Percentiles rank a stretch among this genome's conserved stretches.
Conservation (phyloP, 2,888 invertebrate species). For the Agrotis segetum region DNA sequence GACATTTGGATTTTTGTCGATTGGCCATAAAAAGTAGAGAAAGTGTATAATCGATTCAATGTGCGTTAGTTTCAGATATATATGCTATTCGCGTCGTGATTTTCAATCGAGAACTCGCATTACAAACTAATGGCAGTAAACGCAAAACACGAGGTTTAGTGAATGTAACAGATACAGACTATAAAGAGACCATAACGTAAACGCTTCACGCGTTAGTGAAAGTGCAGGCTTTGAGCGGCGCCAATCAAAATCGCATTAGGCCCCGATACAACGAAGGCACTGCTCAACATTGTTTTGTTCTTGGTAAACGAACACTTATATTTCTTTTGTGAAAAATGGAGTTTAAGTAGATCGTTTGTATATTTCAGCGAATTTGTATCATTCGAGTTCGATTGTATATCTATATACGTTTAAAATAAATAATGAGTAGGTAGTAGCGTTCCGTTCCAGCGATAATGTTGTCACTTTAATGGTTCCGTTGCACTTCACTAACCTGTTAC, state of each 20-base stretch:
- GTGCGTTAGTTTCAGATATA: slow-evolving; percentile 55
- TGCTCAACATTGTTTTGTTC: slow-evolving; percentile 67
- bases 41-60: slow-evolving; percentile 64
- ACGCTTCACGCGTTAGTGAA: slow-evolving; percentile 81
- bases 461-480: slow-evolving; percentile 46
- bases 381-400: neutral
- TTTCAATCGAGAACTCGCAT: slow-evolving; percentile 64
- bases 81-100: slow-evolving; percentile 62
- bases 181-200: slow-evolving; percentile 74
- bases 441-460: slow-evolving; percentile 37
- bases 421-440: neutral
- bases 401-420: neutral
- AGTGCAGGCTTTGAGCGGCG: slow-evolving; percentile 81
- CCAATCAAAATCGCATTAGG: slow-evolving; percentile 87
- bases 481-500: slow-evolving; percentile 42
- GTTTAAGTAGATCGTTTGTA: slow-evolving; percentile 36
- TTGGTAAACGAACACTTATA: slow-evolving; percentile 25
- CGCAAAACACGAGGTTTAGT: slow-evolving; percentile 67
- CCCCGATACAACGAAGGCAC: slow-evolving; percentile 70
- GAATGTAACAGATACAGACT: slow-evolving; percentile 65
- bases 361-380: slow-evolving; percentile 17
- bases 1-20: slow-evolving; percentile 38
- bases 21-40: slow-evolving; percentile 55
- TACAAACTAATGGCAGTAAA: slow-evolving; percentile 58
- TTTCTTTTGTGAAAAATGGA: slow-evolving; percentile 31